phyloP scores from a whole-genome alignment of 2,888 invertebrate genomes.

The Steinernema scapterisci region DNA sequence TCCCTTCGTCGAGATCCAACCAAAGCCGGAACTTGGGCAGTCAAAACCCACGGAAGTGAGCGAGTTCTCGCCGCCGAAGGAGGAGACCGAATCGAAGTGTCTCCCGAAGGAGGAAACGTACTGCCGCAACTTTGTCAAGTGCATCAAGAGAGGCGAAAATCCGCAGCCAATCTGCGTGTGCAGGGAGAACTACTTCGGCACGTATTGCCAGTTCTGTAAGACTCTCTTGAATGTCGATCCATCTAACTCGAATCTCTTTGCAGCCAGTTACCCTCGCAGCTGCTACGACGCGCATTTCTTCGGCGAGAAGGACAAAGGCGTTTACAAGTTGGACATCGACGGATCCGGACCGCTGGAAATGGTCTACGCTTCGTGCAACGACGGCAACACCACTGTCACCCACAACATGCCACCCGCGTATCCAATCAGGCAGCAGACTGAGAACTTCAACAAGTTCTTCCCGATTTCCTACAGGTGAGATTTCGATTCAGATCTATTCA shows the following conservation, averaged over 20 bases:
- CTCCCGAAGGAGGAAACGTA: constrained; percentile 41
- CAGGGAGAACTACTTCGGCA: constrained; percentile 52
- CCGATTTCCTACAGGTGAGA: constrained; percentile 40
- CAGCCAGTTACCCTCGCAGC: constrained; percentile 53
- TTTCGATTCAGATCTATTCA: too few relatives aligned
- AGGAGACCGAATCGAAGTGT: constrained; percentile 33
- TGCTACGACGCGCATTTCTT: constrained; percentile 57
- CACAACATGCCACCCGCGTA: constrained; percentile 55
- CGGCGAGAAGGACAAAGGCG: constrained; percentile 48
- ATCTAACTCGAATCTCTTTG: neutral
- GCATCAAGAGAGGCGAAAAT: constrained; percentile 36
- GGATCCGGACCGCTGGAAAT: constrained; percentile 49
- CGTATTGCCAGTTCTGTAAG: constrained; percentile 61
- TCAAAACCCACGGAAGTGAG: neutral
- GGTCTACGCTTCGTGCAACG: constrained; percentile 51
- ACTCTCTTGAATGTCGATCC: neutral
- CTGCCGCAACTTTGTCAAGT: constrained; percentile 51
- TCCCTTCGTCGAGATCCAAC: constrained; percentile 2
- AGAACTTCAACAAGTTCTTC: constrained; percentile 41
- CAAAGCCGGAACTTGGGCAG: neutral
- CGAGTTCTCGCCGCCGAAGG: neutral
- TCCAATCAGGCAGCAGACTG: constrained; percentile 39
- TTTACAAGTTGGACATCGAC: constrained; percentile 60
- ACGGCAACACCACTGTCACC: constrained; percentile 49
- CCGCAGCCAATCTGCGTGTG: constrained; percentile 50